phyloP scores from a whole-genome alignment of 1,140 invertebrate species.

The Drosophila arawakana region DNA sequence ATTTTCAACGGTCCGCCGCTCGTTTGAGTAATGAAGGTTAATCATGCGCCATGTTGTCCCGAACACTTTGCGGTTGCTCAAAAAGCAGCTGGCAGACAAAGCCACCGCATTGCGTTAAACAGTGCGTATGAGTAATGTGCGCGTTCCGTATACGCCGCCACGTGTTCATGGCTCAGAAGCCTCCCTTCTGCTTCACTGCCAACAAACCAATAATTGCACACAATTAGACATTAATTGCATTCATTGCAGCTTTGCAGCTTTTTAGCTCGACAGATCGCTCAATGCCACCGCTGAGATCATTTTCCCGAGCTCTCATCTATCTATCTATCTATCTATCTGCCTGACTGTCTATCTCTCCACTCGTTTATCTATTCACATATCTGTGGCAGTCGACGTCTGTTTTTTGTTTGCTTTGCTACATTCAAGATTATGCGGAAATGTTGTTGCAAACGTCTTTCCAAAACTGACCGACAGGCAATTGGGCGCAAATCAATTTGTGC shows the following conservation, averaged over 20 bases:
- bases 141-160: conserved; percentile 73
- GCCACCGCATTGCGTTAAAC: conserved; percentile 20
- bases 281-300: conserved; percentile 62
- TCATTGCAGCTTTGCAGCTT: conserved; percentile 50
- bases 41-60: conserved; percentile 60
- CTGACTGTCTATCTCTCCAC: conserved; percentile 17
- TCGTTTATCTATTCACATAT: conserved; percentile 19
- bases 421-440: conserved; percentile 70
- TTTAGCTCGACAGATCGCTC: conserved; percentile 1
- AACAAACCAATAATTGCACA: conserved; percentile 68
- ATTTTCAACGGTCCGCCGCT: conserved; percentile 44
- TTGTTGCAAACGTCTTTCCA: conserved; percentile 64
- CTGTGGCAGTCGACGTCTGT: conserved; percentile 40
- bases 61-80: conserved; percentile 38
- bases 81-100: conserved; percentile 34
- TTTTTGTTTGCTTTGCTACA: conserved; percentile 52
- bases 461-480: conserved; percentile 59
- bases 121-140: conserved; percentile 76
- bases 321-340: conserved; percentile 25
- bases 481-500: conserved; percentile 65
- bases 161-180: conserved; percentile 54
- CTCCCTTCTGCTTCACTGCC: background rate
- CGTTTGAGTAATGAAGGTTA: conserved; percentile 65
- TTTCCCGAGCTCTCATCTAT: conserved; percentile 25
- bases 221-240: conserved; percentile 82